These are phyloP conservation scores for Agapostemon virescens DNA, from an alignment of 2,888 invertebrate species.

Conservation along the genomic window DNA sequence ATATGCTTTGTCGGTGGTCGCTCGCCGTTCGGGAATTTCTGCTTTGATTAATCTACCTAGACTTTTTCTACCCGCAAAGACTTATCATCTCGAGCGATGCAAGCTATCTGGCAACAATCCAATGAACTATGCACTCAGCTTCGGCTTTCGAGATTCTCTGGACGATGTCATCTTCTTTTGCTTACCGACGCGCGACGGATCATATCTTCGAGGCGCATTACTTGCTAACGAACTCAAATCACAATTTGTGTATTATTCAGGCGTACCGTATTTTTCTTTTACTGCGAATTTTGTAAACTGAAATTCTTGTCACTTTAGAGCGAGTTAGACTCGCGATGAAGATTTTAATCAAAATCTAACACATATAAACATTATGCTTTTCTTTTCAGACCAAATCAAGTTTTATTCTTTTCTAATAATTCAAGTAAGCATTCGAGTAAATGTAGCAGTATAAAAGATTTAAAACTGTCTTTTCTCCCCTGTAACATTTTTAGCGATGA, in stretches of 20 bases:
- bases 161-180: slow-evolving; percentile 33
- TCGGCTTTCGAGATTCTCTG: slow-evolving; percentile 44
- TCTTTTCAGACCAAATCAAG: too few species aligned
- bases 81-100: slow-evolving; percentile 69
- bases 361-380: too few species aligned
- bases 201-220: not conserved
- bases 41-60: slow-evolving; percentile 79
- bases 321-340: too few species aligned
- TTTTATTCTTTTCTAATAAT: too few species aligned
- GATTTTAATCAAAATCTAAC: too few species aligned
- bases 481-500: too few species aligned
- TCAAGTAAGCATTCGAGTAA: too few species aligned
- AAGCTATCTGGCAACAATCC: slow-evolving; percentile 62
- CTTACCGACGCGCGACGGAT: not conserved
- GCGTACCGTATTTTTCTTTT: not conserved
- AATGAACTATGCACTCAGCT: slow-evolving; percentile 50
- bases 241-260: not conserved
- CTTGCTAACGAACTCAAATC: not conserved
- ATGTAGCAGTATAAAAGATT: too few species aligned
- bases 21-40: slow-evolving; percentile 74
- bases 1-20: slow-evolving; percentile 80
- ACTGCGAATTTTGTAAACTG: not conserved
- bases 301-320: too few species aligned
- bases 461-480: too few species aligned
- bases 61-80: slow-evolving; percentile 65